These are phyloP conservation scores for Crotalus viridis DNA, from an alignment of 2,113 vertebrate species.

Conservation along the genomic window DNA sequence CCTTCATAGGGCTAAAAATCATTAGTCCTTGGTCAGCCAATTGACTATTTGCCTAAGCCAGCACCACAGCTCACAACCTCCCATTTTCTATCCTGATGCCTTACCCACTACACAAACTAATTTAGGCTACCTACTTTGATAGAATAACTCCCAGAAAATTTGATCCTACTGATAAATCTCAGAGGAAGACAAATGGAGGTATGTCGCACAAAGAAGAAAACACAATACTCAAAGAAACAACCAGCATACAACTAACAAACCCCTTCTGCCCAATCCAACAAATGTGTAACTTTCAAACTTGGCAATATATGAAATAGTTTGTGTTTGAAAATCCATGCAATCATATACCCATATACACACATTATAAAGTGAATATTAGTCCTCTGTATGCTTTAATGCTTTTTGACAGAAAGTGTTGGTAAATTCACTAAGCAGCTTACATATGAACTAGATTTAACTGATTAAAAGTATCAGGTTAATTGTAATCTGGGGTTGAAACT, in stretches of 20 bases:
- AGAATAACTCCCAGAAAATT: too few species aligned
- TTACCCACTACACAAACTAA: neutral
- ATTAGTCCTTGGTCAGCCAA: neutral
- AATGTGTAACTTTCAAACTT: neutral
- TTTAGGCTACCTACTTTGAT: neutral
- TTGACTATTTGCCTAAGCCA: neutral
- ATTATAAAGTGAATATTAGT: neutral
- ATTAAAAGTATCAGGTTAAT: neutral
- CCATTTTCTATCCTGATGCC: neutral
- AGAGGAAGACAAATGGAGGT: too few species aligned
- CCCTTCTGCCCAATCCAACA: too few species aligned
- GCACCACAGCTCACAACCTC: neutral
- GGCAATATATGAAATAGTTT: neutral
- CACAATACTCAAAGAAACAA: too few species aligned
- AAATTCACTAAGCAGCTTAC: constrained; percentile 1
- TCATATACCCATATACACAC: neutral
- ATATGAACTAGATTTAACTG: neutral
- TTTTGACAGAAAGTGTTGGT: neutral
- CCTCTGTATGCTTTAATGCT: neutral
- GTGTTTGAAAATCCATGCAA: neutral
- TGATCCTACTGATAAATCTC: too few species aligned
- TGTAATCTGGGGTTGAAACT: neutral
- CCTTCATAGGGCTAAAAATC: neutral
- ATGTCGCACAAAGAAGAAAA: too few species aligned
- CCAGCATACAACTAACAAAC: too few species aligned